Percentiles rank a stretch among this genome's conserved stretches.
Evolutionary conservation across 2,888 invertebrate species (phyloP).

Genomic region (Amphipoea oculea): DNA sequence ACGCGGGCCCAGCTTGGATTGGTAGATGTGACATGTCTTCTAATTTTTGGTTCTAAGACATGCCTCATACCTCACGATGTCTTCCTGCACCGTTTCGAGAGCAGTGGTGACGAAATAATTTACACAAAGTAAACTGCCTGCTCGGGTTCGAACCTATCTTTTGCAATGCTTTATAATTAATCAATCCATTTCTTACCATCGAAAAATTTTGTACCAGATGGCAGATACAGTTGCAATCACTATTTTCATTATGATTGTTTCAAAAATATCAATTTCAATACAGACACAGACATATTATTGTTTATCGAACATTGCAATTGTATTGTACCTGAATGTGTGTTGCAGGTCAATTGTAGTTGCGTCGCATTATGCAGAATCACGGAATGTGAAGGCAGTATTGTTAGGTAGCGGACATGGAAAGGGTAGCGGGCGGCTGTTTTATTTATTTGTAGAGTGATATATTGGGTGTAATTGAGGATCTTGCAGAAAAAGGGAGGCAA

Average conservation of each 20-base stretch:
- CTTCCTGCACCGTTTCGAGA: too few species aligned
- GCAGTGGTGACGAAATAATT: too few species aligned
- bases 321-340: slow-evolving; percentile 25
- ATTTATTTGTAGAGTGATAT: not conserved
- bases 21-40: too few species aligned
- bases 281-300: slow-evolving; percentile 9
- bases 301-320: slow-evolving; percentile 30
- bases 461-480: too few species aligned
- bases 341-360: slow-evolving; percentile 59
- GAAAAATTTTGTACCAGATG: not conserved
- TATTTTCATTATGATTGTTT: not conserved
- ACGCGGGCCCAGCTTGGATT: too few species aligned
- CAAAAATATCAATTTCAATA: slow-evolving; percentile 15
- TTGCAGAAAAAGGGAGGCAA: too few species aligned
- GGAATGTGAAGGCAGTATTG: slow-evolving; percentile 56
- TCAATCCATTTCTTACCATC: not conserved
- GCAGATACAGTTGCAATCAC: not conserved
- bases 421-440: not conserved
- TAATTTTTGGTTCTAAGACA: too few species aligned
- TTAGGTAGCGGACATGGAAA: not conserved
- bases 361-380: slow-evolving; percentile 72
- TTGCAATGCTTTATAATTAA: too few species aligned
- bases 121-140: too few species aligned
- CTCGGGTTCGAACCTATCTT: too few species aligned
- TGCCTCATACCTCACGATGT: too few species aligned